Percentiles rank a stretch among this genome's conserved stretches.
Conservation (phyloP, 2,113 vertebrate species). For the Aegithalos caudatus region DNA sequence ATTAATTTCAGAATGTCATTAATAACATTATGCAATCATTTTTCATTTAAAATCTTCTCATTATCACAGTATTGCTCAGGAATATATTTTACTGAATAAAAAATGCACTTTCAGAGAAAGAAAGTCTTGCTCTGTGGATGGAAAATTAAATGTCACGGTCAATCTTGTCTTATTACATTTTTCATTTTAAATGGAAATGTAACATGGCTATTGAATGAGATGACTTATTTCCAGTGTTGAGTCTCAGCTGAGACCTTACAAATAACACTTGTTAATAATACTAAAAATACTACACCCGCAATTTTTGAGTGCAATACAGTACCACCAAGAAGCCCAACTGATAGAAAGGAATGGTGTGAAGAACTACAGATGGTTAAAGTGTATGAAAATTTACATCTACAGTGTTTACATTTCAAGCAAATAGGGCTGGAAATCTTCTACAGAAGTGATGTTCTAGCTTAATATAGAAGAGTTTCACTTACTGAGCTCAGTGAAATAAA, state of each 20-base stretch:
- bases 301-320: not conserved
- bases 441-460: not conserved
- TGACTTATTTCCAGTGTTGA: not conserved
- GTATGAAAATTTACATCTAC: not conserved
- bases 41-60: not conserved
- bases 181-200: not conserved
- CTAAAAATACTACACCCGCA: not conserved
- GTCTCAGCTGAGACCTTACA: not conserved
- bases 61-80: not conserved
- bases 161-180: not conserved
- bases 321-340: not conserved
- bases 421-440: not conserved
- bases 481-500: not conserved
- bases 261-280: not conserved
- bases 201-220: not conserved
- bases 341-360: not conserved
- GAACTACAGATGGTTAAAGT: not conserved
- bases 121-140: not conserved
- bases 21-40: not conserved
- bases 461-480: not conserved
- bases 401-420: not conserved
- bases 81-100: not conserved
- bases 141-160: not conserved
- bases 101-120: not conserved
- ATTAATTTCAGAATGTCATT: not conserved